Evolutionary conservation across 1,140 invertebrate species (phyloP), one percentile per base, ranked within the genome.

Genomic region (Drosophila mauritiana): DNA sequence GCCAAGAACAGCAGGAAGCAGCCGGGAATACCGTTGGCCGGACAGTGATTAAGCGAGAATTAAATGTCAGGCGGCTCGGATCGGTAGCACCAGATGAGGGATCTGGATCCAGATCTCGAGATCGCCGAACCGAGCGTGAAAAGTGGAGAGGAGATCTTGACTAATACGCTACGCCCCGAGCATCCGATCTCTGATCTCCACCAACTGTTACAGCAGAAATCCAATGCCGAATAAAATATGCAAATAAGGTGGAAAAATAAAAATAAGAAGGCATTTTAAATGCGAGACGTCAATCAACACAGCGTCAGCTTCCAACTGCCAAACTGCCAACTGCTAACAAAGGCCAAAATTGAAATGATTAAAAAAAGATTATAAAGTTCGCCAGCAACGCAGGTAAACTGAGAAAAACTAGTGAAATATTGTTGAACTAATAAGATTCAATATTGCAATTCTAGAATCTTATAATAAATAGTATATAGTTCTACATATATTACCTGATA

Each of bases 1-100:
- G 20, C 17, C 20, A 12, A 13, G 22, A 52, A 31, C 64, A 70
- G 68, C 68, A 70, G 68, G 69, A 73, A 73, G 56, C 69, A 39
- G 67, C 20, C 77, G 62, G 78, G 54, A 89, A 72, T 77, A 84
- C 84, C 84, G 72, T 88, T 88, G 13, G 49, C 37, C 37, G 79
- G 89, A 91, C 89, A 91, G 81, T 91, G 89, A 91, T 91, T 91
- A 91, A 91, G 89, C 84, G 84, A 70, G 82, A 91, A 91, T 89
- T 91, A 91, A 91, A 89, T 84, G 88, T 73, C 78, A 82, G 82
- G 43, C 76, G 46, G 40, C 15, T 15, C 15, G 53, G 11, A 43
- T 52, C 46, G 43, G 78, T 73, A 76, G 62, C 73, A 56, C 42
- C 68, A 70, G 68, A 70, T 49, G 65, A 65, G 73, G 73, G 76